Conservation (phyloP, 1,140 invertebrate species). For the Phortica variegata region DNA sequence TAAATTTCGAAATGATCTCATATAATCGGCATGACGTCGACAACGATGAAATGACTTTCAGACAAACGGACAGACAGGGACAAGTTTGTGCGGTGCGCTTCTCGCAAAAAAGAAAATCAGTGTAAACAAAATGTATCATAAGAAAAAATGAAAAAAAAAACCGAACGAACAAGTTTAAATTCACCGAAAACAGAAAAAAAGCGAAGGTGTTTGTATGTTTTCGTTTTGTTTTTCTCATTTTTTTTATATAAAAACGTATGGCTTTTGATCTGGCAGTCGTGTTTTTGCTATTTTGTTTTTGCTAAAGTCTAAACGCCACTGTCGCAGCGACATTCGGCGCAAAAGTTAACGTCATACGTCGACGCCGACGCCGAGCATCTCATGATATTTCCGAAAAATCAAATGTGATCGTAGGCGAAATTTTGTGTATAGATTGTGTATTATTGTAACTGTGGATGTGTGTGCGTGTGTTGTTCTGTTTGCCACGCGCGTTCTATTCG, state of each 20-base stretch:
- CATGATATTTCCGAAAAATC: slow-evolving; percentile 36
- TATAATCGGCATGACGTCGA: slow-evolving; percentile 30
- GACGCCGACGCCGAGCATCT: background rate
- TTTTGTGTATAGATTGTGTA: slow-evolving; percentile 21
- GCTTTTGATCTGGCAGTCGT: no score
- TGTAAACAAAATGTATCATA: slow-evolving; percentile 10
- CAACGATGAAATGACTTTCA: slow-evolving; percentile 14
- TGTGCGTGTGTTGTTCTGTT: slow-evolving; percentile 12
- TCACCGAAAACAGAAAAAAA: slow-evolving; percentile 30
- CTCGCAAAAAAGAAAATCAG: slow-evolving; percentile 21
- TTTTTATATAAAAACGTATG: no score
- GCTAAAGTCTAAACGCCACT: no score
- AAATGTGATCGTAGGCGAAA: slow-evolving; percentile 48
- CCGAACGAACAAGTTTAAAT: slow-evolving; percentile 40
- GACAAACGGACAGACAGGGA: slow-evolving; percentile 21
- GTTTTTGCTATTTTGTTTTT: no score
- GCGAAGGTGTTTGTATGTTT: slow-evolving; percentile 43
- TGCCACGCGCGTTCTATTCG: no score
- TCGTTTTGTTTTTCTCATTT: slow-evolving; percentile 14
- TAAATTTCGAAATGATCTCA: slow-evolving; percentile 45
- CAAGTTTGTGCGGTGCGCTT: slow-evolving; percentile 3
- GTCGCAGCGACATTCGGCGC: no score
- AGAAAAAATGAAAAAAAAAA: slow-evolving; percentile 48
- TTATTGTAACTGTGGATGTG: slow-evolving; percentile 9
- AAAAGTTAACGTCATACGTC: no score